phyloP scores from a whole-genome alignment of 2,797 vertebrate species.

The Rhinogobio ventralis region DNA sequence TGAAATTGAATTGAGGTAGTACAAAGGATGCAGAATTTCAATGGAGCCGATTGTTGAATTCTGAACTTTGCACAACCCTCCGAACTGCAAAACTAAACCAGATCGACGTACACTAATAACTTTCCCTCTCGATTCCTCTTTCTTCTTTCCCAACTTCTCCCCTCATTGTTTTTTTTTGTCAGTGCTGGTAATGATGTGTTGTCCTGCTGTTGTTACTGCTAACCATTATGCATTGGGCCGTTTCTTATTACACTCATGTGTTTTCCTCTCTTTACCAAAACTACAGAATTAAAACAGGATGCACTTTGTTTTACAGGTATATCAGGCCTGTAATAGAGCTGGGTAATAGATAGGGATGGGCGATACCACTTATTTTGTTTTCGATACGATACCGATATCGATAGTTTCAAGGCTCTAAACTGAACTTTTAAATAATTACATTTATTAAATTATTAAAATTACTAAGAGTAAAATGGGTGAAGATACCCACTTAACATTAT shows the following conservation, averaged over 20 bases:
- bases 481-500: too few relatives aligned
- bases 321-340: not conserved
- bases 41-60: not conserved
- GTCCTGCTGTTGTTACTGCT: conserved; percentile 50
- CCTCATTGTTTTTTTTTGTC: conserved; percentile 44
- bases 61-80: not conserved
- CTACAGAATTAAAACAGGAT: conserved; percentile 16
- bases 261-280: conserved; percentile 68
- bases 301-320: conserved; percentile 32
- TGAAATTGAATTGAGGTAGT: not conserved
- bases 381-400: too few relatives aligned
- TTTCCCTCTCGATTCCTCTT: conserved; percentile 53
- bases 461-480: too few relatives aligned
- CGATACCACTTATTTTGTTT: too few relatives aligned
- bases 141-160: conserved; percentile 53
- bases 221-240: conserved; percentile 57
- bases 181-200: conserved; percentile 62
- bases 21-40: not conserved
- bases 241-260: conserved; percentile 62
- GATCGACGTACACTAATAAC: conserved; percentile 21
- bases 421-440: too few relatives aligned
- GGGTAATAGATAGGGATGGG: not conserved
- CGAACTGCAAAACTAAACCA: not conserved
- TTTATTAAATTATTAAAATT: too few relatives aligned
- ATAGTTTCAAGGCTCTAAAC: too few relatives aligned